These are phyloP conservation scores for Drosophila ananassae DNA, from an alignment of 1,140 invertebrate species.

Conservation along the genomic window DNA sequence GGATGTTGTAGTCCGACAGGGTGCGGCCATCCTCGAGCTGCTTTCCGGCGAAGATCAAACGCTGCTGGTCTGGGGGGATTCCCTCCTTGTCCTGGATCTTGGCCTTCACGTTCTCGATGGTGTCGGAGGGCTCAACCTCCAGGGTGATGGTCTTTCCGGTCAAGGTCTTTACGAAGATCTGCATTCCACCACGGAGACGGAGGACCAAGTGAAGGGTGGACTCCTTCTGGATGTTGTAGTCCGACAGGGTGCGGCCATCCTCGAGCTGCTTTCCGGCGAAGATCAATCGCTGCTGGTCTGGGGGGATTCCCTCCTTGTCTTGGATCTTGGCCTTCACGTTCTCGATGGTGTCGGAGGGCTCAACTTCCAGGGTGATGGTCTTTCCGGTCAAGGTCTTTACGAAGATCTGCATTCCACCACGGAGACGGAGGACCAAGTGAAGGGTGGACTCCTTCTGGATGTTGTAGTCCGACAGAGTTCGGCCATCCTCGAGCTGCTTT, in stretches of 20 bases:
- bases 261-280: constrained; percentile 92
- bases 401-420: constrained; percentile 93
- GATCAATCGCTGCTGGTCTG: constrained; percentile 90
- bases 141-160: constrained; percentile 91
- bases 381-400: constrained; percentile 93
- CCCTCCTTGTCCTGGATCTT: constrained; percentile 94
- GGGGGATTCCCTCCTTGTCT: constrained; percentile 90
- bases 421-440: constrained; percentile 92
- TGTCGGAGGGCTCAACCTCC: constrained; percentile 90
- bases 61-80: constrained; percentile 91
- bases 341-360: constrained; percentile 92
- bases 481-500: constrained; percentile 89
- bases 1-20: constrained; percentile 94
- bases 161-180: constrained; percentile 90
- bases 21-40: constrained; percentile 92
- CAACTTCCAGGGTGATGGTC: constrained; percentile 92
- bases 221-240: constrained; percentile 95
- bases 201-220: constrained; percentile 95
- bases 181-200: constrained; percentile 94
- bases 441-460: constrained; percentile 96
- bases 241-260: constrained; percentile 91
- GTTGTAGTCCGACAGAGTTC: constrained; percentile 91
- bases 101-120: constrained; percentile 91
- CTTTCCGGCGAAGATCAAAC: constrained; percentile 91
- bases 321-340: constrained; percentile 93